Base-by-base conservation (phyloP, 2,797 vertebrate genomes). In the Gallinago solitaria region DNA sequence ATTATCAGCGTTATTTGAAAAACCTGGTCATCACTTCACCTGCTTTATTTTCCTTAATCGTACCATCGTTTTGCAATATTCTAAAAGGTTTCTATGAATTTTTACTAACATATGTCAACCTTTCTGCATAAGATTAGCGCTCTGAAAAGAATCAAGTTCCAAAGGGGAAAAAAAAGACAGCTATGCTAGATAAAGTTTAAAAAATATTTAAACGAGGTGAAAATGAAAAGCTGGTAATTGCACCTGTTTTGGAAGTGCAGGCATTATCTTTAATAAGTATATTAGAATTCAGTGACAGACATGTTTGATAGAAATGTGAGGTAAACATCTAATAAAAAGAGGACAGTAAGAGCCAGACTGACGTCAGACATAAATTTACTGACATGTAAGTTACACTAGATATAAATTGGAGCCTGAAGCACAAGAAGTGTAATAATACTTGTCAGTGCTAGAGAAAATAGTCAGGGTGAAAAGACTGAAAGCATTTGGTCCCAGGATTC, bases 211-310 rank as follows among this genome's bases (percentile, higher is more conserved):
- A 91, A 87, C 23, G 82, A 63, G 74, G 64, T 84, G 56, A 92
- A 95, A 94, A 87, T 87, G 74, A 96, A 95, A 95, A 89, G 41
- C 64, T 93, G 59, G 48, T 96, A 92, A 94, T 56, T 83, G 80
- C n/a, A 37, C 53, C 77, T 75, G 53, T 82, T 93, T 77, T 56
- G 27, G 39, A 91, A 86, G 53, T 61, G 24, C 76, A 65, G 6
- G 65, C 90, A 84, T 95, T 82, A 83, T 94, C 93, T 96, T 90
- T 91, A 95, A 87, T 92, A 95, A 73, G 33, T 23, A 19, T 43
- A 77, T 84, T 90, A 77, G 37, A 93, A 93, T 93, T 90, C 78
- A 79, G 39, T 63, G 37, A 51, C 33, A 70, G 68, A 61, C 43
- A 51, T 48, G 32, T 68, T 90, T 89, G 68, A 63, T 47, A 67